These are phyloP conservation scores for Palythoa grandis DNA, from an alignment of 92 coral and sea anemone species.

Conservation along the genomic window DNA sequence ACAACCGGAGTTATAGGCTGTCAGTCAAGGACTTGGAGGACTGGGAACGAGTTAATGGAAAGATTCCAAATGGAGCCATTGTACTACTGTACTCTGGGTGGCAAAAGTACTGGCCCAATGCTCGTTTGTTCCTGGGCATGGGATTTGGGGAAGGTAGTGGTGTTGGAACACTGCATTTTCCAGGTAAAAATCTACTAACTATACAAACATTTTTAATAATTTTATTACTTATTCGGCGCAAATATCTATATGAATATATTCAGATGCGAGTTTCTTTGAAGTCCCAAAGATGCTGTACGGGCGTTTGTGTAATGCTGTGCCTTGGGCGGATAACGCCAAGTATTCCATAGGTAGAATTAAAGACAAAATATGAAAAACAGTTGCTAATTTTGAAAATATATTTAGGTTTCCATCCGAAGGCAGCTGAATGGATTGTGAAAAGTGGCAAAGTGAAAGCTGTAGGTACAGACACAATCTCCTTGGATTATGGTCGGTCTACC, in stretches of 20 bases:
- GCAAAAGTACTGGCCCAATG: slow-evolving; percentile 53
- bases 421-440: slow-evolving; percentile 53
- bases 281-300: too few species aligned
- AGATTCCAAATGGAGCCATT: slow-evolving; percentile 53
- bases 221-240: neutral
- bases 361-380: neutral
- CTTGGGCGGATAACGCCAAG: neutral
- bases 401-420: slow-evolving; percentile 53
- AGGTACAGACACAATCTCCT: slow-evolving; percentile 56
- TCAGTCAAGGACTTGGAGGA: slow-evolving; percentile 51
- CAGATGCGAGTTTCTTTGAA: too few species aligned
- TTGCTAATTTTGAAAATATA: neutral
- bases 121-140: slow-evolving; percentile 45
- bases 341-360: neutral
- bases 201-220: neutral
- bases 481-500: slow-evolving; percentile 37
- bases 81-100: slow-evolving; percentile 57
- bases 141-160: slow-evolving; percentile 45
- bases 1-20: slow-evolving; percentile 41
- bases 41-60: slow-evolving; percentile 60
- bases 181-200: slow-evolving; percentile 58
- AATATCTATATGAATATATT: neutral
- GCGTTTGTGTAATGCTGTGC: too few species aligned
- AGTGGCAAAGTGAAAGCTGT: slow-evolving; percentile 54
- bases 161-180: slow-evolving; percentile 71